Percentiles rank a stretch among this genome's conserved stretches.
Conservation (phyloP, 2,888 invertebrate genomes). For the Philereme vetulata region DNA sequence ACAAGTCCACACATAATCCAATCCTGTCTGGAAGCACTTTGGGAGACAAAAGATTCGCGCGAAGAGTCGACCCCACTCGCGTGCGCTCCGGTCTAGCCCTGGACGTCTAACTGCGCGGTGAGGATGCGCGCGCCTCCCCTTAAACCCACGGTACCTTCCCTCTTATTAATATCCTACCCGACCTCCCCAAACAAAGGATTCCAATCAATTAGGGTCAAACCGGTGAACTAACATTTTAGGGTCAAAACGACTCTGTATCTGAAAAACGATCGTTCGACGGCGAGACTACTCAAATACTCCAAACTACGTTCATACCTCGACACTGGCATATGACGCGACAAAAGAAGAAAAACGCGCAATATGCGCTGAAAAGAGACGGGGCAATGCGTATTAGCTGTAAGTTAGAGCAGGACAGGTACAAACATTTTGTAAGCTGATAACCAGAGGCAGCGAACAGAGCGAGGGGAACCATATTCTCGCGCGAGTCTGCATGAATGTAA, state of each 20-base stretch:
- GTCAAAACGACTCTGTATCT: conserved; percentile 41
- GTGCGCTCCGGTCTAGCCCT: conserved; percentile 67
- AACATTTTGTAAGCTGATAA: conserved; percentile 83
- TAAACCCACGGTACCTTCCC: conserved; percentile 55
- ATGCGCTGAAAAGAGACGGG: conserved; percentile 72
- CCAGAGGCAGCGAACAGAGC: conserved; percentile 78
- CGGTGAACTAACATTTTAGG: conserved; percentile 47
- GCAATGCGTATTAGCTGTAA: conserved; percentile 63
- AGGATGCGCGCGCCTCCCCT: conserved; percentile 71
- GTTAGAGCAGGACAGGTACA: conserved; percentile 70
- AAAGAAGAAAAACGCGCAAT: conserved; percentile 83
- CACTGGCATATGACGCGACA: conserved; percentile 80
- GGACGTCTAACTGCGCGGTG: conserved; percentile 70
- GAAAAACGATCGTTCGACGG: conserved; percentile 53
- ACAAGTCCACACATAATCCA: conserved; percentile 45
- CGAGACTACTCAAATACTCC: conserved; percentile 63
- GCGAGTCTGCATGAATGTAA: conserved; percentile 80
- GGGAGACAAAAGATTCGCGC: conserved; percentile 68
- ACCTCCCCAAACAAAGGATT: conserved; percentile 76
- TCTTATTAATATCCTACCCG: conserved; percentile 70
- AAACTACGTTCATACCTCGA: conserved; percentile 67
- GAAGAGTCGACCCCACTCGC: conserved; percentile 58
- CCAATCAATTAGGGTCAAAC: conserved; percentile 71
- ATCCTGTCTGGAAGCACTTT: conserved; percentile 58
- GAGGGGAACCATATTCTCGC: conserved; percentile 82